Evolutionary conservation across 2,797 vertebrate genomes (phyloP).

Genomic region (Bufotes viridis): DNA sequence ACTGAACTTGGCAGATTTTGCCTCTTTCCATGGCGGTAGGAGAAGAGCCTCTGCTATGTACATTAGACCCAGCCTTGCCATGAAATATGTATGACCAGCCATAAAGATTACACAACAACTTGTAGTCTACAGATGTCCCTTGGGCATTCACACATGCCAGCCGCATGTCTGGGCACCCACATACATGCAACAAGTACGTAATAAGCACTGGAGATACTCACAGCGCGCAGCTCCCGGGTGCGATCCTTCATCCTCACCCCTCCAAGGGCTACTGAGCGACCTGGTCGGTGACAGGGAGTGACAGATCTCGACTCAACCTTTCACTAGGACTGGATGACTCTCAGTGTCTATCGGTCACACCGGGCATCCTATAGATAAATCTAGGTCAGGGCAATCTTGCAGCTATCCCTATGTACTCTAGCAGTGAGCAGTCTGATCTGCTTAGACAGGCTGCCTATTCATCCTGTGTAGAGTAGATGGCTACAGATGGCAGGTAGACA

Average conservation of each 20-base stretch:
- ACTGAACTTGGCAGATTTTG: background rate
- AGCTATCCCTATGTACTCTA: background rate
- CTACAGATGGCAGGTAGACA: background rate
- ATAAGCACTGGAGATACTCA: conserved; percentile 63
- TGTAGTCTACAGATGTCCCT: background rate
- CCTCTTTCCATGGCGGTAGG: background rate
- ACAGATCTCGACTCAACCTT: background rate
- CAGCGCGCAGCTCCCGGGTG: conserved; percentile 75
- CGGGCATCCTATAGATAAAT: conserved; percentile 20
- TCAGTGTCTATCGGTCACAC: conserved; percentile 10
- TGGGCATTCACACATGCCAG: too few relatives aligned
- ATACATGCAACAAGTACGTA: conserved; percentile 43
- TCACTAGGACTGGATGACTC: background rate
- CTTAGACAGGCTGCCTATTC: background rate
- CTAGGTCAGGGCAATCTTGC: background rate
- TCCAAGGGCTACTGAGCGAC: conserved; percentile 22
- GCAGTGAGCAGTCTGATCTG: background rate
- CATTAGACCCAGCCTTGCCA: background rate
- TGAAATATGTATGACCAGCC: background rate
- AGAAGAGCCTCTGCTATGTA: background rate
- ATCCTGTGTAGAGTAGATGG: background rate
- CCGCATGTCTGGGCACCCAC: too few relatives aligned
- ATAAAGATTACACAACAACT: background rate
- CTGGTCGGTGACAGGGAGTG: background rate
- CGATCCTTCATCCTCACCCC: conserved; percentile 75